Conservation (phyloP, 1,140 invertebrate species). For the Cyphomyrmex costatus region DNA sequence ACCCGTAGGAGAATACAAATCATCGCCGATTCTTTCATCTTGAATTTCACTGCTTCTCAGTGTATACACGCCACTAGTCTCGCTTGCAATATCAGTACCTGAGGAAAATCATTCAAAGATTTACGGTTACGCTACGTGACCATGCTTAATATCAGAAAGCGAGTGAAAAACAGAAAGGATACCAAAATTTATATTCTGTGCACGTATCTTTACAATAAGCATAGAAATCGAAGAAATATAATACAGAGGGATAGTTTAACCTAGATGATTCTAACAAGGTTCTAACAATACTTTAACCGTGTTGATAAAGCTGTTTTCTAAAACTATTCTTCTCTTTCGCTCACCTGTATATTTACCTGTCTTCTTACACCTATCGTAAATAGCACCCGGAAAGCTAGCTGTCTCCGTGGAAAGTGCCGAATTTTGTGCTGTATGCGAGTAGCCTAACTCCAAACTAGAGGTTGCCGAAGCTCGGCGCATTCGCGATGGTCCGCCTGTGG, state of each 20-base stretch:
- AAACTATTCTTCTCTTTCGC: background rate
- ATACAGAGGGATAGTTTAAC: background rate
- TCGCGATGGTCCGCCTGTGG: constrained; percentile 87
- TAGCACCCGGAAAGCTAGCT: constrained; percentile 84
- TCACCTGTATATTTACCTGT: constrained; percentile 82
- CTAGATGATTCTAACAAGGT: background rate
- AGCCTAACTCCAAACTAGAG: constrained; percentile 93
- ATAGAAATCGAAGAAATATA: background rate
- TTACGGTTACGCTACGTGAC: background rate
- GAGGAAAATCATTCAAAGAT: constrained; percentile 10
- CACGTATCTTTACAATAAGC: background rate
- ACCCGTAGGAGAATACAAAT: constrained; percentile 80
- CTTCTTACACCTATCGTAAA: constrained; percentile 86
- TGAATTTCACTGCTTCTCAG: constrained; percentile 91
- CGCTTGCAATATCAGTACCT: constrained; percentile 87
- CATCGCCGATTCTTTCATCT: constrained; percentile 80
- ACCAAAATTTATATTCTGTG: constrained; percentile 3
- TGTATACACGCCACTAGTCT: constrained; percentile 93
- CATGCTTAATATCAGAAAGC: background rate
- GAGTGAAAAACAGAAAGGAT: background rate
- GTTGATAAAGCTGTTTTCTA: background rate
- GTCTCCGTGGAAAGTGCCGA: constrained; percentile 88
- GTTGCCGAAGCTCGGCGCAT: constrained; percentile 89
- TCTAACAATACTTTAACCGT: background rate
- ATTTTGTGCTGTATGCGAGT: constrained; percentile 94